Evolutionary conservation across 2,113 vertebrate genomes (phyloP).

Genomic region (Anguilla japonica): DNA sequence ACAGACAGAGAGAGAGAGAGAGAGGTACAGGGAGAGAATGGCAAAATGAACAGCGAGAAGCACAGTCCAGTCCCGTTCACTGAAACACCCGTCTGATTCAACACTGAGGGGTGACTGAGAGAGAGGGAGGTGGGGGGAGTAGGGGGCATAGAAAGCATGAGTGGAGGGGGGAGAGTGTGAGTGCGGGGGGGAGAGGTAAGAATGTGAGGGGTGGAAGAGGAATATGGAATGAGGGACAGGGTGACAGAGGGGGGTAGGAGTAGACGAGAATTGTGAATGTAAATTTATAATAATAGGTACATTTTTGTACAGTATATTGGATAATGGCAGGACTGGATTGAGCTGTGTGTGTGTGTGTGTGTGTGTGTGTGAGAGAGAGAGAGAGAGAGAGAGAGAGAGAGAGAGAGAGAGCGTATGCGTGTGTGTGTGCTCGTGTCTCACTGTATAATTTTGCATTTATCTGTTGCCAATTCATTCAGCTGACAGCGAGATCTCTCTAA

Average conservation of each 20-base stretch:
- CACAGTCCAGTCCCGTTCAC: slow-evolving; percentile 35
- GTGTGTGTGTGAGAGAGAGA: neutral
- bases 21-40: slow-evolving; percentile 21
- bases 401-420: neutral
- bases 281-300: neutral
- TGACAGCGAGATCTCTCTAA: neutral
- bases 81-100: slow-evolving; percentile 31
- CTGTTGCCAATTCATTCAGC: slow-evolving; percentile 6
- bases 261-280: neutral
- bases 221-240: neutral
- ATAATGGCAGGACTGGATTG: neutral
- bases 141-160: slow-evolving; percentile 7
- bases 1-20: slow-evolving; percentile 7
- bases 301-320: neutral
- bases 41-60: slow-evolving; percentile 3
- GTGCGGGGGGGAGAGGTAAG: neutral
- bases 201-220: neutral
- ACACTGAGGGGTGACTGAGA: slow-evolving; percentile 24
- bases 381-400: no score
- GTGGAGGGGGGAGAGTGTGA: slow-evolving; percentile 7
- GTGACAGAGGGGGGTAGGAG: neutral
- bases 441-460: slow-evolving; percentile 1
- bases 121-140: neutral
- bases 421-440: neutral
- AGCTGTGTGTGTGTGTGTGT: neutral